A percentile compares a stretch with the other conserved stretches of the same genome.
Conservation (phyloP, 2,888 invertebrate genomes). For the Limenitis camilla region DNA sequence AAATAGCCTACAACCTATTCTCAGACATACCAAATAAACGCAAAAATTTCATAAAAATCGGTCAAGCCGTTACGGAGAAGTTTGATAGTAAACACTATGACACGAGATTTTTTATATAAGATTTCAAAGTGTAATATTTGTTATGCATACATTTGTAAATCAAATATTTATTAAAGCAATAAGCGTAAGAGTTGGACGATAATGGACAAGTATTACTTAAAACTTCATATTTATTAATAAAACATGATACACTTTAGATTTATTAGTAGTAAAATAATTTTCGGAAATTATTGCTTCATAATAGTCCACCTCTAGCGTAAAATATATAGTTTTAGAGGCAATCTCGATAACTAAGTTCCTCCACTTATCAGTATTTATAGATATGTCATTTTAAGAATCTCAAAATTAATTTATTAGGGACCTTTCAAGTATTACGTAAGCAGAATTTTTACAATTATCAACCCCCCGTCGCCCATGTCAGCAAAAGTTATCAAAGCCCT, state of each 20-base stretch:
- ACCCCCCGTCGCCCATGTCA: neutral
- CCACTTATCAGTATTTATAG: conserved; percentile 21
- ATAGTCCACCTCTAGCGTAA: neutral
- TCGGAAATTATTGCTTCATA: neutral
- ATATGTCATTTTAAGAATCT: conserved; percentile 21
- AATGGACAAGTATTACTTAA: neutral
- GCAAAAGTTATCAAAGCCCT: neutral
- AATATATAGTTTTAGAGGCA: conserved; percentile 5
- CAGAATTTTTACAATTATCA: conserved; percentile 11
- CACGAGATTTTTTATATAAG: no score
- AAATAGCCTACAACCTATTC: no score
- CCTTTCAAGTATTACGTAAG: conserved; percentile 12
- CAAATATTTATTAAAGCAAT: neutral
- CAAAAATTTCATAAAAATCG: no score
- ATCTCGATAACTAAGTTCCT: conserved; percentile 21
- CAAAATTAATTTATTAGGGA: conserved; percentile 12
- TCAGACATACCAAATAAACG: no score
- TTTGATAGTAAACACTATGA: no score
- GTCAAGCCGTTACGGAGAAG: no score
- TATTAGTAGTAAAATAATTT: no score
- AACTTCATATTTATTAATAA: no score
- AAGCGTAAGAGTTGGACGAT: neutral
- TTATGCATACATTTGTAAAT: neutral
- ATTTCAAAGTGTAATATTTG: neutral
- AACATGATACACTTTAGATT: no score